phyloP scores from a whole-genome alignment of 2,888 invertebrate genomes.

The Sclerodermus sp. region DNA sequence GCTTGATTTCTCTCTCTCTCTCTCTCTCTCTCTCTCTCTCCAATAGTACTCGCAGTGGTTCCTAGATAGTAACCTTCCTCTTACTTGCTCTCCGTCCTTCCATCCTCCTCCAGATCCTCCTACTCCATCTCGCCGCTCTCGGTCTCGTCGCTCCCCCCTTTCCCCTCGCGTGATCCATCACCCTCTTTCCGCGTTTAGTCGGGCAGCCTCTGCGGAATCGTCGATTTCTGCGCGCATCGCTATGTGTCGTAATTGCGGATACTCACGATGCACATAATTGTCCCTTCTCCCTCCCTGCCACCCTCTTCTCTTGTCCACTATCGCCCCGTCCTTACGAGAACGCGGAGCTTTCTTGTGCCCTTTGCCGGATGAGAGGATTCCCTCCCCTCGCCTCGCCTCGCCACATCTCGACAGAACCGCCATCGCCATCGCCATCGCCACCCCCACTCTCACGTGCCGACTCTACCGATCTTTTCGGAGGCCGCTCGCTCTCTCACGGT shows the following conservation, averaged over 20 bases:
- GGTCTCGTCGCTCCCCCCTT: no score
- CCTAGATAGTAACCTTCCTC: no score
- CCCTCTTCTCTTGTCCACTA: neutral
- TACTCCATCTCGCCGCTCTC: no score
- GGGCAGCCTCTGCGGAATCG: constrained; percentile 20
- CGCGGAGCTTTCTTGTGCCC: neutral
- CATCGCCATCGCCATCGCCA: neutral
- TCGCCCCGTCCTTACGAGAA: neutral
- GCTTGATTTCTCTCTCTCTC: constrained; percentile 6
- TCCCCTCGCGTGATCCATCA: no score
- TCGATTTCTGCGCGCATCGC: constrained; percentile 34
- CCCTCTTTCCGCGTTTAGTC: no score
- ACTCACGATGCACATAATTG: constrained; percentile 35
- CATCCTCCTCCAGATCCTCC: no score
- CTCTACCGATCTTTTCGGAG: neutral
- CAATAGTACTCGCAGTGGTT: no score
- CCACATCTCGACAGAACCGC: neutral
- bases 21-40: constrained; percentile 10
- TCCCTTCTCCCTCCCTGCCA: constrained; percentile 5
- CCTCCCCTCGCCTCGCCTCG: no score
- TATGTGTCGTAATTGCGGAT: constrained; percentile 38
- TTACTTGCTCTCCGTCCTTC: no score
- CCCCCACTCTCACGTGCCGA: neutral
- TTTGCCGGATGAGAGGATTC: neutral
- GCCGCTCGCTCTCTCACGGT: constrained; percentile 1